phyloP scores from a whole-genome alignment of 2,888 invertebrate species.

The Anagyrus pseudococci region DNA sequence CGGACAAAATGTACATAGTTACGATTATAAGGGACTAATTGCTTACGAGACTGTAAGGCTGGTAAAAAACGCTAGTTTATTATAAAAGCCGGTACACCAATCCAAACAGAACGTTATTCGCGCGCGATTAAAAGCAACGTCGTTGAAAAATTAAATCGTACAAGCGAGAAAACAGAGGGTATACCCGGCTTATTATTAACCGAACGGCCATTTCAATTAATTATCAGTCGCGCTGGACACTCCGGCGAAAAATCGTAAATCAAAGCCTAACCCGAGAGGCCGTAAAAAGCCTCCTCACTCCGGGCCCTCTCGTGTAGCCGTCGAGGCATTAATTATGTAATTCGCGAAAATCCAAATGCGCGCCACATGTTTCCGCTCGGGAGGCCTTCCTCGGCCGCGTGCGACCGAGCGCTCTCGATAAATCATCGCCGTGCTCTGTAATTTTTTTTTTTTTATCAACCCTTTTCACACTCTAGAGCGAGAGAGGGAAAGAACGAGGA shows the following conservation, averaged over 20 bases:
- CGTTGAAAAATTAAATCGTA: no score
- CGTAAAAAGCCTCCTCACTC: background rate
- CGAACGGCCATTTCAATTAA: background rate
- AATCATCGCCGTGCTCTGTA: conserved; percentile 50
- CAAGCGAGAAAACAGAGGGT: no score
- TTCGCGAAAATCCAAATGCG: conserved; percentile 47
- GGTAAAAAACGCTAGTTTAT: no score
- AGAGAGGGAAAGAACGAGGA: conserved; percentile 25
- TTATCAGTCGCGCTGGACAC: background rate
- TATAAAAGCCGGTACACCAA: no score
- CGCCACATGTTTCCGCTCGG: conserved; percentile 51
- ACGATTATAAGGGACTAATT: no score
- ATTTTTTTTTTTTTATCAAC: conserved; percentile 45
- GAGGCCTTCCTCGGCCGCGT: background rate
- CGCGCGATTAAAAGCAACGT: no score
- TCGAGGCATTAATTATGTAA: conserved; percentile 41
- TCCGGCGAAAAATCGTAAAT: background rate
- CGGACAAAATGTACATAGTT: no score
- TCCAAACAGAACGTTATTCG: no score
- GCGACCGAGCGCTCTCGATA: conserved; percentile 42
- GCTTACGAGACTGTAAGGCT: no score
- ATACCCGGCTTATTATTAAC: no score
- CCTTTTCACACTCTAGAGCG: conserved; percentile 33
- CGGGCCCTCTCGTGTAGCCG: background rate
- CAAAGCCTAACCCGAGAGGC: background rate